Evolutionary conservation across 2,797 vertebrate genomes (phyloP).

Genomic region (Petrocephalus sullivani): DNA sequence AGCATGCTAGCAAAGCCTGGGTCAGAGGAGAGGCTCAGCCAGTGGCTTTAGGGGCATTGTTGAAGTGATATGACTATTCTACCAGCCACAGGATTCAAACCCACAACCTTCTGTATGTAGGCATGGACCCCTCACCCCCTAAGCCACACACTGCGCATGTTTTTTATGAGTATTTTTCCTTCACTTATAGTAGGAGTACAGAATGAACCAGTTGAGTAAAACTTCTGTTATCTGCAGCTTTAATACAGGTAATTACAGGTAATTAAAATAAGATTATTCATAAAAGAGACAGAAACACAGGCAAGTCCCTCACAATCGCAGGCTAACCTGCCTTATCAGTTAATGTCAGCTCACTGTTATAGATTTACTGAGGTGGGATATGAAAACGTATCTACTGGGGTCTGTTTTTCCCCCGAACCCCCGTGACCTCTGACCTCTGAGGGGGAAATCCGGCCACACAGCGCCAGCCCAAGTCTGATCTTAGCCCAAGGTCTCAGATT

Average conservation of each 20-base stretch:
- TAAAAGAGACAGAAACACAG: not conserved
- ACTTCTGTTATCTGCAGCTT: not conserved
- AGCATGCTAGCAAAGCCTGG: not conserved
- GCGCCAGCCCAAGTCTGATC: not conserved
- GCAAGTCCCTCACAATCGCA: not conserved
- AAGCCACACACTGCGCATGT: not conserved
- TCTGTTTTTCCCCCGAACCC: not conserved
- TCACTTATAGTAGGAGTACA: not conserved
- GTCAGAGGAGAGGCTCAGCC: not conserved
- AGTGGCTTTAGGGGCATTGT: not conserved
- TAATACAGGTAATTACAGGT: not conserved
- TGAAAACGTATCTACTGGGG: not conserved
- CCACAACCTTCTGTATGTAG: not conserved
- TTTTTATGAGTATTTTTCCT: not conserved
- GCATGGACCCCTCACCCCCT: not conserved
- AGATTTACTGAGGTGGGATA: not conserved
- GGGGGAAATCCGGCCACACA: not conserved
- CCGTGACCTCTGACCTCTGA: not conserved
- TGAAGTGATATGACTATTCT: not conserved
- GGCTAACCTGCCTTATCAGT: not conserved
- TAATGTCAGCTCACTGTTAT: not conserved
- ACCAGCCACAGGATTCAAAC: not conserved
- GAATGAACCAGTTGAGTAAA: not conserved
- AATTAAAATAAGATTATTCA: not conserved
- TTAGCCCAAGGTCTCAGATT: not conserved